Conservation (phyloP, 2,113 vertebrate genomes). For the Lamprologus sp. region DNA sequence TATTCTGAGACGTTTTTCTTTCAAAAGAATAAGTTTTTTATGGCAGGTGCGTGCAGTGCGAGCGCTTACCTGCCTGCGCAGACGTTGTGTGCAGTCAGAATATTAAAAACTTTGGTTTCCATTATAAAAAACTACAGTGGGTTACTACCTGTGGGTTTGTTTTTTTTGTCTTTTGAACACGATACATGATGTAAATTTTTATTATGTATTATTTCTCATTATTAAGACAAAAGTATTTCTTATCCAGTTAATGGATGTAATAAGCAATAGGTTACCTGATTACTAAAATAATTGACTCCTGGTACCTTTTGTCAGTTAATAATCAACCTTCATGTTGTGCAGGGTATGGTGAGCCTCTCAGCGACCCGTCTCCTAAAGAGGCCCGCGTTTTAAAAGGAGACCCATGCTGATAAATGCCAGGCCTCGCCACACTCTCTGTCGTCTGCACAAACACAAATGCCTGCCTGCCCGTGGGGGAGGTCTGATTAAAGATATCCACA, state of each 20-base stretch:
- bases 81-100: not conserved
- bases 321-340: not conserved
- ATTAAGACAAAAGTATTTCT: not conserved
- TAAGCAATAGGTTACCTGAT: not conserved
- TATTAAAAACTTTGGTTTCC: not conserved
- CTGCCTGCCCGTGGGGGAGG: constrained; percentile 77
- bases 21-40: rapidly evolving
- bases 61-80: not conserved
- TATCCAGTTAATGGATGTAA: not conserved
- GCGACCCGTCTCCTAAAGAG: constrained; percentile 56
- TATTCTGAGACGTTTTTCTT: not conserved
- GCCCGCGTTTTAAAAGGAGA: constrained; percentile 63
- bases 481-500: constrained; percentile 76
- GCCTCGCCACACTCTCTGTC: constrained; percentile 66
- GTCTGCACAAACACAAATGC: constrained; percentile 79
- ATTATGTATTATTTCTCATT: not conserved
- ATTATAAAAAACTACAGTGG: not conserved
- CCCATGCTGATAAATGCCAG: constrained; percentile 81
- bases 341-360: constrained; percentile 61
- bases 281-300: not conserved
- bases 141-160: not conserved
- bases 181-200: not conserved
- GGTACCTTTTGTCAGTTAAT: not conserved
- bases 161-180: not conserved
- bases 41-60: not conserved